phyloP scores from a whole-genome alignment of 1,140 invertebrate species.

The Neotoxoptera formosana region DNA sequence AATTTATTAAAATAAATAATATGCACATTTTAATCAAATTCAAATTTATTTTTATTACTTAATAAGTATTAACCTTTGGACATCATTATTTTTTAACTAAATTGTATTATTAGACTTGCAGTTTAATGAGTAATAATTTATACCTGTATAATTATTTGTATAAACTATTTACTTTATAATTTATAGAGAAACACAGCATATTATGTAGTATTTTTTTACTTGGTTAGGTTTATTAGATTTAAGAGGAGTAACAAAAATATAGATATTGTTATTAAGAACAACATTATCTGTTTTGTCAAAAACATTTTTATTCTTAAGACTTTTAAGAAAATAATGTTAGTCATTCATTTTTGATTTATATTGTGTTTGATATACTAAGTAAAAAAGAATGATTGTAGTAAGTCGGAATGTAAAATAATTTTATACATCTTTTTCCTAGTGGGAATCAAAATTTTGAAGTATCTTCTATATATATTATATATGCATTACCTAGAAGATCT shows the following conservation, averaged over 20 bases:
- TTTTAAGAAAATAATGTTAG: neutral
- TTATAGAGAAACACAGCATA: neutral
- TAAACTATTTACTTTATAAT: neutral
- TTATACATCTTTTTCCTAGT: neutral
- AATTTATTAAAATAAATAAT: neutral
- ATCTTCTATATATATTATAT: neutral
- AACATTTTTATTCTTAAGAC: neutral
- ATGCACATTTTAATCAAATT: neutral
- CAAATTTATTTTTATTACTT: neutral
- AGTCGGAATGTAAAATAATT: neutral
- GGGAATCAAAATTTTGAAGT: neutral
- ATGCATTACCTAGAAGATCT: neutral
- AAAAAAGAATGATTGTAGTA: neutral
- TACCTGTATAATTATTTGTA: neutral
- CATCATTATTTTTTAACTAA: neutral
- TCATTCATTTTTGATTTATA: neutral
- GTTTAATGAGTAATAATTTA: neutral
- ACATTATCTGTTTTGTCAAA: neutral
- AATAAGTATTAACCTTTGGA: neutral
- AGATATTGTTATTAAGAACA: neutral
- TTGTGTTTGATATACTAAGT: neutral
- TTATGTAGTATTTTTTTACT: no score
- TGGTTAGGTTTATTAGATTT: no score
- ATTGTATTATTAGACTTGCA: neutral
- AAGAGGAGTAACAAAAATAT: neutral